phyloP scores from a whole-genome alignment of 2,797 vertebrate species.

The Enoplosus armatus region DNA sequence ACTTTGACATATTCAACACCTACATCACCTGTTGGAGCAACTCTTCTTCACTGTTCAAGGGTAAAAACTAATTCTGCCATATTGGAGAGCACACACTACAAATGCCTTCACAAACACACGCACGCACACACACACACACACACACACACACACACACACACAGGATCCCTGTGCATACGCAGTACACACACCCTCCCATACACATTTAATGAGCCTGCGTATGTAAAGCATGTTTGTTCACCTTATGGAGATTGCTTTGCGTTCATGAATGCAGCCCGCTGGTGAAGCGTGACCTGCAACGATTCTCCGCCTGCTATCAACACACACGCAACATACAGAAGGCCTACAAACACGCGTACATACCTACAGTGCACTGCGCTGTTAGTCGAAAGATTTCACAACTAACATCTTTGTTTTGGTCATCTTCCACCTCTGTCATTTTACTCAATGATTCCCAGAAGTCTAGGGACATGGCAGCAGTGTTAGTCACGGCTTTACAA shows the following conservation, averaged over 20 bases:
- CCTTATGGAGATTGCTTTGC: constrained; percentile 13
- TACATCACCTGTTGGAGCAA: background rate
- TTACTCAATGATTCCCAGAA: background rate
- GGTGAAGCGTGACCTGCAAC: constrained; percentile 36
- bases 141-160: constrained; percentile 7
- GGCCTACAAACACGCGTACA: background rate
- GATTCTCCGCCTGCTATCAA: constrained; percentile 39
- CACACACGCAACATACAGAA: background rate
- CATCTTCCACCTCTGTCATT: too few species aligned
- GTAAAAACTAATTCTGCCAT: background rate
- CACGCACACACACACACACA: background rate
- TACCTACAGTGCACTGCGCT: background rate
- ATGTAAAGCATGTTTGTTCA: constrained; percentile 40
- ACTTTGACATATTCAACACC: background rate
- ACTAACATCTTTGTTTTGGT: background rate
- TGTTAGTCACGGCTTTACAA: background rate
- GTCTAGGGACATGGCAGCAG: background rate
- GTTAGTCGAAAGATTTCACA: background rate
- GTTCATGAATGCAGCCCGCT: constrained; percentile 7
- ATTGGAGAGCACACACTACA: background rate
- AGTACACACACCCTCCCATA: background rate
- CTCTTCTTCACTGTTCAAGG: background rate
- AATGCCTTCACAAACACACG: constrained; percentile 4
- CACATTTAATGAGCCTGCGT: constrained; percentile 10
- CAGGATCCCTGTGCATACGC: background rate